Evolutionary conservation across 2,888 invertebrate genomes (phyloP), one percentile per base, ranked within the genome.

Genomic region (Congeria kusceri): DNA sequence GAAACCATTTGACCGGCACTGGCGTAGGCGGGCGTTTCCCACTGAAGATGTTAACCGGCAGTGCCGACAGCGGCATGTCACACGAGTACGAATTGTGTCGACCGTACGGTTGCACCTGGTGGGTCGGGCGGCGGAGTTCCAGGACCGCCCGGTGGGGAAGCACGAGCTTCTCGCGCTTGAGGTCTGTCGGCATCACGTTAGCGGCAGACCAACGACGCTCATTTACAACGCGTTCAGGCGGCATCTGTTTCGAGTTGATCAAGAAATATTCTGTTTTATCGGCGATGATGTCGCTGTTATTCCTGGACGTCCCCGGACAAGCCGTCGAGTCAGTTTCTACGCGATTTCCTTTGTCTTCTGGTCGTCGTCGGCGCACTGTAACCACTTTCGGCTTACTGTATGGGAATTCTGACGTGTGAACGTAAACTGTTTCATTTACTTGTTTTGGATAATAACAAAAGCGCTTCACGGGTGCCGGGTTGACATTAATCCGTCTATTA

Each of bases 361-460:
- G 7, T 0, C 28, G 32, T 18, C 63, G 63, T 18, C 63, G 78
- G 4, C 72, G 32, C 1, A 83, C 79, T 3, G 49, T 23, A 3
- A 83, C 73, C n/a, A 64, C 77, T 53, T 83, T 83, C n/a, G 79
- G 76, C 63, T 65, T 75, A 15, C 46, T 63, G 29, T 66, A 83
- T 11, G 83, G 83, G 70, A 83, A 83, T 18, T 79, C 66, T 9
- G 83, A 73, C 5, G 69, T 49, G 3, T 62, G 4, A 3, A 83
- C 68, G 56, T 59, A 77, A 18, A 73, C 46, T 2, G 76, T 77
- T 58, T 80, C 77, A 3, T 46, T 11, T 15, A 44, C 53, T 61
- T 58, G 71, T 23, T 75, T 56, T 49, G 75, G 80, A 69, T 80
- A 76, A 29, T 29, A 68, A 44, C 49, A 75, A 56, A 71, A 71